Conservation (phyloP, 2,113 vertebrate species). For the Sinocyclocheilus grahami region DNA sequence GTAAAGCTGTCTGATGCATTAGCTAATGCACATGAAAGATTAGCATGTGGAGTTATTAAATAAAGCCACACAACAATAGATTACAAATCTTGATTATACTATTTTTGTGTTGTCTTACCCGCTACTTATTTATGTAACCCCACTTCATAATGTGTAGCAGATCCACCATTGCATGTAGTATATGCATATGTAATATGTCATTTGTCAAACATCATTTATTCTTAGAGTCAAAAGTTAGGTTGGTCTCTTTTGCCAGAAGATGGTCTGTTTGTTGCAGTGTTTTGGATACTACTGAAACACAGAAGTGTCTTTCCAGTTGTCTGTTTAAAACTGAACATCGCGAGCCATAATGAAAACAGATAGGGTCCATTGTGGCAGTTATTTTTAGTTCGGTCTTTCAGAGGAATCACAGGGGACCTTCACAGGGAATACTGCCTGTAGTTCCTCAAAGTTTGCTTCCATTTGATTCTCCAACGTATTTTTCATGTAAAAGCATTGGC, state of each 20-base stretch:
- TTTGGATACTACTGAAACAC: slow-evolving; percentile 31
- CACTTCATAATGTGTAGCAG: neutral
- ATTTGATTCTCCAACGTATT: slow-evolving; percentile 39
- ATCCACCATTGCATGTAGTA: neutral
- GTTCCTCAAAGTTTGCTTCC: slow-evolving; percentile 34
- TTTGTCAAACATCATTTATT: neutral
- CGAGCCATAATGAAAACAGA: slow-evolving; percentile 61
- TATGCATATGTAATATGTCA: neutral
- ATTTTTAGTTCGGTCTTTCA: slow-evolving; percentile 75
- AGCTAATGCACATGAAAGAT: neutral
- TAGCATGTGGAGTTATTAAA: neutral
- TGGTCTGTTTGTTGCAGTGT: slow-evolving; percentile 44
- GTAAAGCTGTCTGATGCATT: neutral
- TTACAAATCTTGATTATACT: neutral
- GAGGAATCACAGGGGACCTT: slow-evolving; percentile 56
- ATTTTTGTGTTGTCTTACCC: neutral
- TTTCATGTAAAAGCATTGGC: slow-evolving; percentile 48
- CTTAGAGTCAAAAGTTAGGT: neutral
- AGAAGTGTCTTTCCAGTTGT: slow-evolving; percentile 56
- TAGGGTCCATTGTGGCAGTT: slow-evolving; percentile 63
- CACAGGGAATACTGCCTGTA: slow-evolving; percentile 51
- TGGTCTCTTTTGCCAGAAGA: neutral
- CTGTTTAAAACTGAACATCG: slow-evolving; percentile 58
- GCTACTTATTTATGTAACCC: neutral
- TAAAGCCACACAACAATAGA: neutral